Base-by-base conservation (phyloP, 2,797 vertebrate genomes). In the Sylvilagus floridanus region DNA sequence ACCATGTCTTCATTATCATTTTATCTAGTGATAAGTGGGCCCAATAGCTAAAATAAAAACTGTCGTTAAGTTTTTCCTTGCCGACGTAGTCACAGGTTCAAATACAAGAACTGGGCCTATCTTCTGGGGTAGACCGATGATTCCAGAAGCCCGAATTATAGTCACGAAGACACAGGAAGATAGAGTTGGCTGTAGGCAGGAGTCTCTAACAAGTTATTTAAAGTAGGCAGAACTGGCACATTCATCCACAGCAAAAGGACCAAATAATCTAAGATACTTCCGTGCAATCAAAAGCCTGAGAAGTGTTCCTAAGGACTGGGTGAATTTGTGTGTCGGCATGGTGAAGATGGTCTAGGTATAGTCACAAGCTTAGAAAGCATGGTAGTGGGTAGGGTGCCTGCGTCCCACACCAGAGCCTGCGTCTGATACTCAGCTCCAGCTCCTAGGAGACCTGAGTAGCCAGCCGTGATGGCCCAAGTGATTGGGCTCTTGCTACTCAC, bases 11-110 rank as follows among this genome's bases (percentile, higher is more conserved):
- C 54, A 19, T 52, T 85, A 52, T 63, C 54, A 63, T 75, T 69
- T 84, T 90, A 52, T 66, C 71, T 71, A 78, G 52, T 37, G 76
- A n/a, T 79, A 71, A 84, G 66, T 24, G 60, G 37, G 35, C 16
- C 14, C 69, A 84, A 66, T 26, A 35, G 84, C 82, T 13, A 37
- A 37, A 37, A 84, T 60, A 54, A 84, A 85, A 81, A 71, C 19
- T 22, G 63, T 19, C 28, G 8, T 24, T 10, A 11, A 52, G 0
- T 62, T 78, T 57, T 78, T 35, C 65, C n/a, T 85, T 77, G 71
- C 26, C 47, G 65, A 88, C 84, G 24, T 75, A 17, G 7, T 62
- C 13, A 17, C 52, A 84, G 10, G 42, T 37, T 83, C 69, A 78
- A 26, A 92, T 66, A 52, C 4, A 8, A 93, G 90, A 87, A 79